Conservation (phyloP, 2,113 vertebrate genomes). For the Mustela nigripes region DNA sequence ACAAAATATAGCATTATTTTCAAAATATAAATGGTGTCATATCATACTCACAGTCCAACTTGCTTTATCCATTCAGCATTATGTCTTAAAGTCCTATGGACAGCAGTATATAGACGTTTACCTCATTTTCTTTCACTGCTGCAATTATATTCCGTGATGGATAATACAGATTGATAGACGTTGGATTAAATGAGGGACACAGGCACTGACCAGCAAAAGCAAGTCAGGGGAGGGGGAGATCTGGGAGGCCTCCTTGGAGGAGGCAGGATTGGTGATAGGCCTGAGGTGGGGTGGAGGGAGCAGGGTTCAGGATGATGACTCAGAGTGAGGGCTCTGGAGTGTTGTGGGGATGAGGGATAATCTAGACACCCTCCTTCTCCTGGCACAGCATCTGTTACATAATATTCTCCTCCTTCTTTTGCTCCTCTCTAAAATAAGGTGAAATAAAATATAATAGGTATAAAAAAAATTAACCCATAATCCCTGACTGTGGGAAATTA, state of each 20-base stretch:
- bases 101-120: background rate
- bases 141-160: background rate
- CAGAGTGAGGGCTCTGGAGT: background rate
- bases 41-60: background rate
- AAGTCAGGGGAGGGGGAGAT: background rate
- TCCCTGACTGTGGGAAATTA: background rate
- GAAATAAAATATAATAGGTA: background rate
- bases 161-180: background rate
- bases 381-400: background rate
- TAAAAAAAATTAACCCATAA: background rate
- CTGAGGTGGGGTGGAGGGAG: background rate
- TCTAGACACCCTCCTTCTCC: background rate
- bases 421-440: background rate
- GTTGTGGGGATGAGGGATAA: background rate
- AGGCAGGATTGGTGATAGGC: background rate
- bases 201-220: background rate
- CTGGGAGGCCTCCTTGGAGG: background rate
- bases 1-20: background rate
- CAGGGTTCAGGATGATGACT: background rate
- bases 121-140: too few relatives aligned
- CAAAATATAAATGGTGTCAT: background rate
- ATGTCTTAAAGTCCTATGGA: background rate
- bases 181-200: background rate
- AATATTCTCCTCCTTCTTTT: background rate
- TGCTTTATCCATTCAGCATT: background rate